phyloP scores from a whole-genome alignment of 2,888 invertebrate genomes.

The Diarsia brunnea region DNA sequence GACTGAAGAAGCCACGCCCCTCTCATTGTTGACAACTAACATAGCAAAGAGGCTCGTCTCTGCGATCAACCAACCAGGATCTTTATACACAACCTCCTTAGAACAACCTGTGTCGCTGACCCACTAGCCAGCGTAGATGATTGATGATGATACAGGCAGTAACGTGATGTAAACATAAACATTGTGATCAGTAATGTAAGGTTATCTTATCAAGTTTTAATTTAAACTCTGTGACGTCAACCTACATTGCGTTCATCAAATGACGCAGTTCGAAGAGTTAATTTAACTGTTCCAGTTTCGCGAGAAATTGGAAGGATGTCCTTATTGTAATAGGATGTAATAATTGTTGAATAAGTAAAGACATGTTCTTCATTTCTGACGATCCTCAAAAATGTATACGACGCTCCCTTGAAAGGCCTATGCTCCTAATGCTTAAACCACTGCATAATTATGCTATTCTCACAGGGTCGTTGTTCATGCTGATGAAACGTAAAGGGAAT shows the following conservation, averaged over 20 bases:
- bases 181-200: constrained; percentile 33
- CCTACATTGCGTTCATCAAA: constrained; percentile 14
- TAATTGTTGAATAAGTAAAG: not conserved
- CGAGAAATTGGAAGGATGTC: not conserved
- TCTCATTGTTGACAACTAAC: not conserved
- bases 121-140: not conserved
- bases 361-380: not conserved
- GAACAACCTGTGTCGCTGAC: not conserved
- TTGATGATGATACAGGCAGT: not conserved
- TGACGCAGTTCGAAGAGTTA: constrained; percentile 36
- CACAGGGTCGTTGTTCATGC: not conserved
- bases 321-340: not conserved
- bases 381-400: not conserved
- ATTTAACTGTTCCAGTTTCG: constrained; percentile 6
- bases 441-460: too few relatives aligned
- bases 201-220: constrained; percentile 40
- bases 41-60: constrained; percentile 28
- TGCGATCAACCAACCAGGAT: constrained; percentile 8
- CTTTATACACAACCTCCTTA: not conserved
- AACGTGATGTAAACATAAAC: constrained; percentile 30
- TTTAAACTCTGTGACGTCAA: constrained; percentile 39
- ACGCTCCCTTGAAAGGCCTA: not conserved
- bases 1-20: not conserved
- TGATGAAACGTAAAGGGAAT: too few relatives aligned
- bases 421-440: not conserved